Evolutionary conservation across 30 jellyfish, hydroid and myxozoan species (phyloP), one percentile per base, ranked within the genome.

Genomic region (Aurelia aurita): DNA sequence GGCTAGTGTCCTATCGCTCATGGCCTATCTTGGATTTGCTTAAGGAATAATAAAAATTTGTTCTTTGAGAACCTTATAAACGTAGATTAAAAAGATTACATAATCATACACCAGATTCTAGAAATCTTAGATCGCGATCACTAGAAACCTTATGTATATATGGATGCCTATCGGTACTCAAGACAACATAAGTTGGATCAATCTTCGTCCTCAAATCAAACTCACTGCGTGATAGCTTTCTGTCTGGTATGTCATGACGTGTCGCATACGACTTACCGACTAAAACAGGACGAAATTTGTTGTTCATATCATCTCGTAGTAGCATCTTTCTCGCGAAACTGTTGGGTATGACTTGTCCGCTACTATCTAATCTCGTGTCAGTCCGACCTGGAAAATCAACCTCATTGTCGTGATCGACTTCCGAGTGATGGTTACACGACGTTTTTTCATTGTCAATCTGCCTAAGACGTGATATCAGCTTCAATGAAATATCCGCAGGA

Each of bases 171-270:
- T 74, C 86, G 16, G n/a, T 49, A 74, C 55, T 32, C 49, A 46
- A 26, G 10, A n/a, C 86, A 15, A 27, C 32, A 27, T 39, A 18
- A 26, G 58, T 22, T 2, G 25, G 59, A 1, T 54, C 53, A 55
- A 46, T 22, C 57, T 55, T 45, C 32, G 73, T 25, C 29, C 86
- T 28, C 8, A 74, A 13, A 28, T 74, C 69, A 34, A 58, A 46
- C 58, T 74, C 86, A 26, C 86, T 74, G 31, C 73, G 55, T 26
- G 86, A 74, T 5, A 10, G 19, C 72, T 74, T 74, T 34, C 86
- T 49, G 8, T 34, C 12, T 53, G 31, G 23, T 4, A 39, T 4
- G 15, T 8, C 51, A 1, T 39, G 51, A 39, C 13, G 15, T 8
- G 15, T 39, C 13, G 51, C 51, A 39, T 39, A 39, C 51, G 51